Base-by-base conservation (phyloP, 2,113 vertebrate species). In the Tretioscincus oriximinensis region DNA sequence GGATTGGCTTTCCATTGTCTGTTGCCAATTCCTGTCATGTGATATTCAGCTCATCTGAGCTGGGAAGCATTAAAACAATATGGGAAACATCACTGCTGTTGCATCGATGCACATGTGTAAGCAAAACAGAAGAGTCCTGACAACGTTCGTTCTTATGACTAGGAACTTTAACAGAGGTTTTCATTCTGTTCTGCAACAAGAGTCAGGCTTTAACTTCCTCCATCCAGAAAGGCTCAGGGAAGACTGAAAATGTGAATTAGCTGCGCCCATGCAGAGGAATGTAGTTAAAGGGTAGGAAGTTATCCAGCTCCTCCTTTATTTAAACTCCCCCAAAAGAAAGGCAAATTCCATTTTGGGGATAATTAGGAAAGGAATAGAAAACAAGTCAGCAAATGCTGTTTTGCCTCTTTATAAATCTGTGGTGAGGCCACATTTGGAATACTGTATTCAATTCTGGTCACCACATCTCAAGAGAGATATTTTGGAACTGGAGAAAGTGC, bases 231-330 rank as follows among this genome's bases (percentile, higher is more conserved):
- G 7, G 67, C 67, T 41, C 82, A 22, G 84, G 80, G n/a, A 82
- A 82, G 73, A 84, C 79, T 87, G 90, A 84, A 72, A 86, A 77
- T 85, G 1, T 61, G 85, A 92, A 69, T 63, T 76, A 35, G 83
- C 84, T 87, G 89, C 88, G 85, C 86, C 88, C 86, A 73, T 24
- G 71, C 89, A 82, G 68, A 90, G 68, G 71, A 93, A 89, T 88
- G 84, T 92, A 73, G 84, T 86, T 88, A 11, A 31, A 77, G 69
- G 74, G 79, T 86, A 87, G 89, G 86, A 86, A 89, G 51, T 67
- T 70, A 91, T 81, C 81, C 86, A 91, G 91, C 35, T 76, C 45
- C 89, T 78, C 12, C 0, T 81, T 84, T 87, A 85, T 45, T 74
- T 89, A 88, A 79, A 5, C 63, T 76, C 51, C 51, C 76, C 16